Evolutionary conservation across 2,888 invertebrate species (phyloP).

Genomic region (Drosophila peninsularis): DNA sequence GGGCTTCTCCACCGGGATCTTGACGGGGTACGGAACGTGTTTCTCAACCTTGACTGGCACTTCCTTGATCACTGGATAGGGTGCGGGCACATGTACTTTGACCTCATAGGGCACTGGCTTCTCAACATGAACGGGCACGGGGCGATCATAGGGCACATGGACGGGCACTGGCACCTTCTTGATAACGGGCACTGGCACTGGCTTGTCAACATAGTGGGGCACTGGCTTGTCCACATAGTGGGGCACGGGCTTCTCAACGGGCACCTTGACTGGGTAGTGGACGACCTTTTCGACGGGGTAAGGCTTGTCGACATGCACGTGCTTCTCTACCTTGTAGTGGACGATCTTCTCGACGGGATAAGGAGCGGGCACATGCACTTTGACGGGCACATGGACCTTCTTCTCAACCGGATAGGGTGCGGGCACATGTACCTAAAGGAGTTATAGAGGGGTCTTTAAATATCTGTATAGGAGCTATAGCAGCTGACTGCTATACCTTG

Average conservation of each 20-base stretch:
- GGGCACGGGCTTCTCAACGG: slow-evolving; percentile 89
- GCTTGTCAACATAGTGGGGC: slow-evolving; percentile 87
- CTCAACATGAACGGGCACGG: slow-evolving; percentile 89
- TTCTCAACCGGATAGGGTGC: slow-evolving; percentile 89
- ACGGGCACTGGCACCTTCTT: slow-evolving; percentile 89
- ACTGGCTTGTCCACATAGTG: slow-evolving; percentile 87
- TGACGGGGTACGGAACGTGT: slow-evolving; percentile 89
- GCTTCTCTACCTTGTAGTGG: slow-evolving; percentile 89
- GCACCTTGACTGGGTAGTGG: slow-evolving; percentile 90
- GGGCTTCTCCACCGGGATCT: slow-evolving; percentile 88
- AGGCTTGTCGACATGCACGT: slow-evolving; percentile 90
- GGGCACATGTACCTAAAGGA: slow-evolving; percentile 85
- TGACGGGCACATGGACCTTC: slow-evolving; percentile 89
- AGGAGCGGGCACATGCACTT: slow-evolving; percentile 91
- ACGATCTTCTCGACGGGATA: slow-evolving; percentile 89
- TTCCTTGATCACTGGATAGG: slow-evolving; percentile 89
- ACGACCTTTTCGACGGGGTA: slow-evolving; percentile 90
- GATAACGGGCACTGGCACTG: slow-evolving; percentile 87
- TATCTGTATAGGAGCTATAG: background rate
- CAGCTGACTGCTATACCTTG: slow-evolving; percentile 82
- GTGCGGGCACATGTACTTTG: slow-evolving; percentile 89
- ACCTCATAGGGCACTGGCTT: slow-evolving; percentile 91
- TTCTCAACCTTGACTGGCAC: slow-evolving; percentile 89
- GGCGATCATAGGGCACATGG: slow-evolving; percentile 87
- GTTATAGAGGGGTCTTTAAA: background rate